Base-by-base conservation (phyloP, 2,113 vertebrate species). In the Antigone vipio region DNA sequence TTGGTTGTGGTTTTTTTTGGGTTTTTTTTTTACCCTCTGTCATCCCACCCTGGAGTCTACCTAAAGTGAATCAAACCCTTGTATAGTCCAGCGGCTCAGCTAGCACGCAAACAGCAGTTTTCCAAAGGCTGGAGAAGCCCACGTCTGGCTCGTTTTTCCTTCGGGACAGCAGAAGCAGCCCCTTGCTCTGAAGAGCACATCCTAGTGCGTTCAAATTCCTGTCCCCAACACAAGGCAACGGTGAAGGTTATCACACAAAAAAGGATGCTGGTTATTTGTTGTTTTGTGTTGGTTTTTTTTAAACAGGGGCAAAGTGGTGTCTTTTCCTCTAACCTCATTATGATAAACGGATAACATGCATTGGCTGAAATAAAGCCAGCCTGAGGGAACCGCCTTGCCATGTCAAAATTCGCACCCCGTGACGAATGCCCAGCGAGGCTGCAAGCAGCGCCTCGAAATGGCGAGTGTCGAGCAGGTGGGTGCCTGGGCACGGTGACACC, bases 401-500 rank as follows among this genome's bases (percentile, higher is more conserved):
- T 5, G 26, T 15, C 11, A 76, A 50, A 38, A 58, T 62, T 40
- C 4, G 5, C 38, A 13, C 42, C 9, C 4, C 21, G 2, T 21
- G 19, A 50, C 55, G 69, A 40, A 52, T 4, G 20, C 32, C 32
- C 26, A 49, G 19, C 4, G 29, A 92, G 50, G 63, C 44, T 0
- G 2, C 17, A 81, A 59, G n/a, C 58, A 6, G 34, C 1, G 5
- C 6, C 68, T 53, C 3, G 9, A 19, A 0, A 0, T 2, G 26
- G 50, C 21, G 22, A 13, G 18, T 7, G 18, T 32, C 38, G 1
- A 17, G 16, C 38, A 4, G 11, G 26, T 21, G 14, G 58, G 35
- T 35, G 56, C 38, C 40, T 5, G 8, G 32, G 3, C 2, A 4
- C 17, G 4, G 5, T 6, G 4, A 15, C 96, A 99, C 98, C 98